A percentile compares a stretch with the other conserved stretches of the same genome.
Conservation (phyloP, 2,113 vertebrate genomes). For the Bostrychus sinensis region DNA sequence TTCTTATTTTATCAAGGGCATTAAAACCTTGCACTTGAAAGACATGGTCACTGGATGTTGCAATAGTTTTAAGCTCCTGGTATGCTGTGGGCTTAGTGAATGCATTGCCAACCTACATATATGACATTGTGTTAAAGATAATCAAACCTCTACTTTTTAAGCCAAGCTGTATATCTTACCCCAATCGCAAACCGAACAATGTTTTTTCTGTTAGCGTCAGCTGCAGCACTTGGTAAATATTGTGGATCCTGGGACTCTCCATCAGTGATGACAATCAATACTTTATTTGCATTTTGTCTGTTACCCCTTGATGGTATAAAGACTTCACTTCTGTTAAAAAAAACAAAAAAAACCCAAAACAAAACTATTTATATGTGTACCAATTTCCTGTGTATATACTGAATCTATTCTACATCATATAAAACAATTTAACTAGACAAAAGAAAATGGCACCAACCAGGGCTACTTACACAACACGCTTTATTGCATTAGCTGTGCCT, state of each 20-base stretch:
- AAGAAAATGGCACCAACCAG: too few species aligned
- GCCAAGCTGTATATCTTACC: slow-evolving; percentile 44
- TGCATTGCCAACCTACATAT: slow-evolving; percentile 73
- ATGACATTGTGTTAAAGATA: not conserved
- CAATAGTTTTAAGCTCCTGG: slow-evolving; percentile 63
- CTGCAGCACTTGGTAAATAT: rapidly evolving
- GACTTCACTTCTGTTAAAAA: slow-evolving; percentile 24
- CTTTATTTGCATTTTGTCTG: slow-evolving; percentile 53
- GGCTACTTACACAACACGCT: slow-evolving; percentile 65
- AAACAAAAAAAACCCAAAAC: too few species aligned
- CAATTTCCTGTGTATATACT: too few species aligned
- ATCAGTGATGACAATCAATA: slow-evolving; percentile 79
- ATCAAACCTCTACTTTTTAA: not conserved
- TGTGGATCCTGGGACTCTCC: not conserved
- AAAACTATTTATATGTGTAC: not conserved
- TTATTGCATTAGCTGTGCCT: slow-evolving; percentile 51
- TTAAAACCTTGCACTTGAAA: slow-evolving; percentile 79
- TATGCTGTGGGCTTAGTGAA: rapidly evolving
- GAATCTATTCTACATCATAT: too few species aligned
- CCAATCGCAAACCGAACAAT: slow-evolving; percentile 75
- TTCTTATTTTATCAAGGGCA: slow-evolving; percentile 77
- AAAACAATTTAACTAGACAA: too few species aligned
- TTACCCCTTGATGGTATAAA: slow-evolving; percentile 12
- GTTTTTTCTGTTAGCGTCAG: not conserved
- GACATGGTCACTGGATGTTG: slow-evolving; percentile 59